These are phyloP conservation scores for Eupithecia pulchellata DNA, from an alignment of 2,888 invertebrate genomes.

Conservation along the genomic window DNA sequence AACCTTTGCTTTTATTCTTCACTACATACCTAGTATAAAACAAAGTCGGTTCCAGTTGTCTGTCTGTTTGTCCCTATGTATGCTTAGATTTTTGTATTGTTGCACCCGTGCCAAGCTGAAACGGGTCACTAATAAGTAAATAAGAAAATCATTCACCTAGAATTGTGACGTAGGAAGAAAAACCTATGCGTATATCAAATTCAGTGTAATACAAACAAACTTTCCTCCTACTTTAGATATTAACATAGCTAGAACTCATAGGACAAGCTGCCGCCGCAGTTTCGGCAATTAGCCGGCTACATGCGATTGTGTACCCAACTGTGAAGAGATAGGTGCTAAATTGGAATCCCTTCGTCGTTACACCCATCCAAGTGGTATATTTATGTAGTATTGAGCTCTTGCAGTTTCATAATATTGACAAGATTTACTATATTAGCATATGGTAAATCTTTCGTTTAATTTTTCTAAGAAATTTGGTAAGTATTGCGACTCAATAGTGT, in stretches of 20 bases:
- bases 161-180: too few relatives aligned
- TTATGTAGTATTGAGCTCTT: background rate
- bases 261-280: constrained; percentile 4
- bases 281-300: constrained; percentile 2
- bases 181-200: background rate
- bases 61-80: too few relatives aligned
- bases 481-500: too few relatives aligned
- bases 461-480: too few relatives aligned
- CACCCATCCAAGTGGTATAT: background rate
- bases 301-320: constrained; percentile 32
- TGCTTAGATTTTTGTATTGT: too few relatives aligned
- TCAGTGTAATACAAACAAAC: background rate
- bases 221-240: background rate
- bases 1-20: too few relatives aligned
- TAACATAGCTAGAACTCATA: background rate
- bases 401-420: background rate
- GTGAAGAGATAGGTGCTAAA: constrained; percentile 36
- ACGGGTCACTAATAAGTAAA: too few relatives aligned
- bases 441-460: too few relatives aligned
- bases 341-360: background rate
- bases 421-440: background rate
- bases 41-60: too few relatives aligned
- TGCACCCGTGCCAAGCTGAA: too few relatives aligned
- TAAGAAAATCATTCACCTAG: too few relatives aligned
- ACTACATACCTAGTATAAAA: too few relatives aligned